phyloP scores from a whole-genome alignment of 2,113 vertebrate species.

The Nothocercus nigrocapillus region DNA sequence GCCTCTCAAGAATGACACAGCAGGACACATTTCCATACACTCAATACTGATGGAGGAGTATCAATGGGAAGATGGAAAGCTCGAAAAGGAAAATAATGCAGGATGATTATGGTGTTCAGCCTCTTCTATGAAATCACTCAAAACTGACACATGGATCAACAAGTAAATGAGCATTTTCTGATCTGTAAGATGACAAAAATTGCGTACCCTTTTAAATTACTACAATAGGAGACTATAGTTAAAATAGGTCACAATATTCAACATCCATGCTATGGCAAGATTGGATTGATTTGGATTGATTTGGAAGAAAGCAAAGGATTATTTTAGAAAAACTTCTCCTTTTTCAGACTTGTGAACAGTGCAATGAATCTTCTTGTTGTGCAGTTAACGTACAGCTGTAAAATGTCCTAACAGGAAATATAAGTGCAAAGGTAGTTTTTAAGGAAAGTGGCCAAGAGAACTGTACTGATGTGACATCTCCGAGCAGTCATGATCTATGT shows the following conservation, averaged over 20 bases:
- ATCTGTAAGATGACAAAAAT: neutral
- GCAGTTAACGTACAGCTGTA: neutral
- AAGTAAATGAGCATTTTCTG: neutral
- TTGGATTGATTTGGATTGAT: neutral
- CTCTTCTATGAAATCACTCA: neutral
- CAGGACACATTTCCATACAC: neutral
- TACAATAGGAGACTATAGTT: neutral
- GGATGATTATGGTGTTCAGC: neutral
- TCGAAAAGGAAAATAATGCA: neutral
- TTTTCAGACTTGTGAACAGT: fast-evolving
- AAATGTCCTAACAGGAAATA: neutral
- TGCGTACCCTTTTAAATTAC: neutral
- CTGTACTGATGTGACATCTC: neutral
- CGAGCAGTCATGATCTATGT: neutral
- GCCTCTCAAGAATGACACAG: neutral
- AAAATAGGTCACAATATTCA: neutral
- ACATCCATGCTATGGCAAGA: neutral
- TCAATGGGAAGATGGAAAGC: neutral
- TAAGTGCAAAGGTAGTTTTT: neutral
- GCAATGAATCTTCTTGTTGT: neutral
- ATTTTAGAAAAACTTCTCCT: neutral
- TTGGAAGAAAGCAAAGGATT: neutral
- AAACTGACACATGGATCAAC: neutral
- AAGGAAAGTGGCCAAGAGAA: neutral
- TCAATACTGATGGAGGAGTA: neutral